A percentile compares a stretch with the other conserved stretches of the same genome.
Conservation (phyloP, 2,888 invertebrate species). For the Erebia palarica region DNA sequence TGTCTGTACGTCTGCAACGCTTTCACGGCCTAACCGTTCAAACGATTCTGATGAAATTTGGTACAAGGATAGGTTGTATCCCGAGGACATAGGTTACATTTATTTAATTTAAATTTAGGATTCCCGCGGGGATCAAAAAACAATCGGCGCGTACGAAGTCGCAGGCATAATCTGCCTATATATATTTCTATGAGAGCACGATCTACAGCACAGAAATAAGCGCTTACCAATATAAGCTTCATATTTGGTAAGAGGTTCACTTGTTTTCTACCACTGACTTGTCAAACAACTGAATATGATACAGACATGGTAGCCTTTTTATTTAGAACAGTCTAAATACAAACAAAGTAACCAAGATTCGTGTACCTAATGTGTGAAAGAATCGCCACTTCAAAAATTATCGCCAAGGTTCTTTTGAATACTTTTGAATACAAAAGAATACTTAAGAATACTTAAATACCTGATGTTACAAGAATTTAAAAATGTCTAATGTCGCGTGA, state of each 20-base stretch:
- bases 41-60: too few relatives aligned
- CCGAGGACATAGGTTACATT: too few relatives aligned
- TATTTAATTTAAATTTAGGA: too few relatives aligned
- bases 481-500: conserved; percentile 17
- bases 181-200: too few relatives aligned
- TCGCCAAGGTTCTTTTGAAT: conserved; percentile 65
- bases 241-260: conserved; percentile 29
- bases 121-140: too few relatives aligned
- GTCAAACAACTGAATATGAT: conserved; percentile 32
- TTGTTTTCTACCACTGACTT: conserved; percentile 29
- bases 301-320: conserved; percentile 56
- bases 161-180: too few relatives aligned
- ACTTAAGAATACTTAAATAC: conserved; percentile 70
- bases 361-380: conserved; percentile 52
- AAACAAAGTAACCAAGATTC: conserved; percentile 53
- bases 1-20: too few relatives aligned
- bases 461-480: conserved; percentile 38
- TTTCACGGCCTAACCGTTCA: too few relatives aligned
- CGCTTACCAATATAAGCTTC: conserved; percentile 40
- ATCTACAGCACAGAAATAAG: not conserved
- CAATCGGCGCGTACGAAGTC: too few relatives aligned
- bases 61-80: too few relatives aligned
- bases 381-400: conserved; percentile 59
- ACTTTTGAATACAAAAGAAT: conserved; percentile 74
- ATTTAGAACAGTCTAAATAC: conserved; percentile 57